Conservation (phyloP, 2,888 invertebrate species). For the Pandemis heparana region DNA sequence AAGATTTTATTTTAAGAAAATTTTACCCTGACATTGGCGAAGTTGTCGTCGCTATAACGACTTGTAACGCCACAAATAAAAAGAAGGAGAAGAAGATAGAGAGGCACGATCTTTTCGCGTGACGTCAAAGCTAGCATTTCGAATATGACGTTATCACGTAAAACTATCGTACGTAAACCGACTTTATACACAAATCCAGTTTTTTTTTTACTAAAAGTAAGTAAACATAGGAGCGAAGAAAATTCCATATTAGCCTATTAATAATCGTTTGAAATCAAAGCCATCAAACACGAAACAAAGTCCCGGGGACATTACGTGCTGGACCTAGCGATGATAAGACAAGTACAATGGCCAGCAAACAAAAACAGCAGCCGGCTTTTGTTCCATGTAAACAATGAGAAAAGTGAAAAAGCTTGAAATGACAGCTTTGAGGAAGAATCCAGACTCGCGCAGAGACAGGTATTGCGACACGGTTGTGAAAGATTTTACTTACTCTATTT, state of each 20-base stretch:
- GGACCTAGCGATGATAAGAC: slow-evolving; percentile 63
- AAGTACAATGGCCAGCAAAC: slow-evolving; percentile 66
- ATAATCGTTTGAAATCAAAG: background rate
- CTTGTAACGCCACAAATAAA: no score
- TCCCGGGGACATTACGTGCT: slow-evolving; percentile 48
- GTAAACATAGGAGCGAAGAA: background rate
- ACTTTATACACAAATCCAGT: no score
- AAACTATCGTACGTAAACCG: no score
- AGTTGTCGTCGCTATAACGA: no score
- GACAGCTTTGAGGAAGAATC: slow-evolving; percentile 55
- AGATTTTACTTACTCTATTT: slow-evolving; percentile 5
- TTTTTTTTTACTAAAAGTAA: no score
- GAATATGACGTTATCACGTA: no score
- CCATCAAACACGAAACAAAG: slow-evolving; percentile 17
- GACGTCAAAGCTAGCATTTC: no score
- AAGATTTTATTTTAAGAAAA: no score
- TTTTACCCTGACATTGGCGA: no score
- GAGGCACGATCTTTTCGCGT: no score
- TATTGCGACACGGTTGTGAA: slow-evolving; percentile 15
- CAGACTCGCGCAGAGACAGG: slow-evolving; percentile 50
- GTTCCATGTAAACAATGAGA: slow-evolving; percentile 69
- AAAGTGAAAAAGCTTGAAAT: slow-evolving; percentile 70
- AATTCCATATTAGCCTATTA: background rate
- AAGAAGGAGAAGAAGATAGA: no score
- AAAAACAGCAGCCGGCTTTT: slow-evolving; percentile 69